Evolutionary conservation across 2,888 invertebrate genomes (phyloP).

Genomic region (Protophormia terraenovae): DNA sequence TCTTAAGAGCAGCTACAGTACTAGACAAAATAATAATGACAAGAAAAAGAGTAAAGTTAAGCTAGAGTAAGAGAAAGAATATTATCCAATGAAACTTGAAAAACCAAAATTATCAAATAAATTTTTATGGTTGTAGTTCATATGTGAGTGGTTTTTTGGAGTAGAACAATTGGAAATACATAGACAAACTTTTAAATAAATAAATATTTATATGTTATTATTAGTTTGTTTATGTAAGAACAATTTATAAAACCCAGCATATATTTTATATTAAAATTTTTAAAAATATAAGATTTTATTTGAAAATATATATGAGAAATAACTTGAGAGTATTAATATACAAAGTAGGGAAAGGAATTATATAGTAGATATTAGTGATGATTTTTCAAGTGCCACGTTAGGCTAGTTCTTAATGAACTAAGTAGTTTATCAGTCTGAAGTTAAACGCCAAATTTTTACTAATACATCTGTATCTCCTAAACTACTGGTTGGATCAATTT

Average conservation of each 20-base stretch:
- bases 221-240: not conserved
- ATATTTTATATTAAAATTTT: too few relatives aligned
- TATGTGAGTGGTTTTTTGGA: not conserved
- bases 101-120: constrained; percentile 35
- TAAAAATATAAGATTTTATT: too few relatives aligned
- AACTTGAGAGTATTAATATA: too few relatives aligned
- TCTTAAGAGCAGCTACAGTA: not conserved
- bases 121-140: constrained; percentile 50
- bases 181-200: not conserved
- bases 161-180: not conserved
- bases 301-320: not conserved
- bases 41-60: not conserved
- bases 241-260: not conserved
- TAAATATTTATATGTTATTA: not conserved
- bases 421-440: too few relatives aligned
- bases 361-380: too few relatives aligned
- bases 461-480: too few relatives aligned
- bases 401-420: too few relatives aligned
- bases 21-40: not conserved
- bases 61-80: not conserved
- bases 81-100: too few relatives aligned
- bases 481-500: too few relatives aligned
- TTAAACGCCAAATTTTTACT: too few relatives aligned
- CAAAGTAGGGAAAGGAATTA: too few relatives aligned
- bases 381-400: too few relatives aligned